Conservation (phyloP, 1,140 invertebrate species). For the Camponotus floridanus region DNA sequence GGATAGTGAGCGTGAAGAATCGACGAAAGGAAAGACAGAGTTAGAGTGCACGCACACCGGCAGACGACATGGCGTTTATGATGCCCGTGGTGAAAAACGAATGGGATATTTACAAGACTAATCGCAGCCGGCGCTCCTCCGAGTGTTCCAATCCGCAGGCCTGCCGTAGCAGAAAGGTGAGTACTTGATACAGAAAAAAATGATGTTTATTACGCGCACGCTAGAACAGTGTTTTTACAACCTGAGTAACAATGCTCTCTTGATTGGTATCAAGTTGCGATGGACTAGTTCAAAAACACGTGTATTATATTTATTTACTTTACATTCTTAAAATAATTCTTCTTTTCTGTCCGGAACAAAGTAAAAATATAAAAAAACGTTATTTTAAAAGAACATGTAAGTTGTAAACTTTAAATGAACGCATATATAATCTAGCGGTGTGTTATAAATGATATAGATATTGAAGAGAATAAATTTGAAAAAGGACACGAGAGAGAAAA, state of each 20-base stretch:
- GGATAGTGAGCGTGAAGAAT: conserved; percentile 14
- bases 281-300: too few species aligned
- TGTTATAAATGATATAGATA: background rate
- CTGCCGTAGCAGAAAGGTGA: conserved; percentile 91
- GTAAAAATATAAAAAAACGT: background rate
- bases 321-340: too few species aligned
- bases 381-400: background rate
- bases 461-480: background rate
- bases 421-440: background rate
- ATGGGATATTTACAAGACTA: conserved; percentile 96
- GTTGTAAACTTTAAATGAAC: background rate
- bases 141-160: conserved; percentile 90
- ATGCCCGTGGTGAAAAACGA: conserved; percentile 97
- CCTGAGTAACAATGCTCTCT: background rate
- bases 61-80: conserved; percentile 94
- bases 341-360: too few species aligned
- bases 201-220: background rate
- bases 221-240: background rate
- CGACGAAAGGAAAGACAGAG: conserved; percentile 43
- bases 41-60: conserved; percentile 35
- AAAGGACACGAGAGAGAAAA: too few species aligned
- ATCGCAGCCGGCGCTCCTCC: conserved; percentile 90
- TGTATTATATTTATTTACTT: too few species aligned
- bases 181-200: conserved; percentile 31
- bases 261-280: too few species aligned